A percentile compares a stretch with the other conserved stretches of the same genome.
Conservation (phyloP, 92 coral and sea anemone species). For the Porites divaricata region DNA sequence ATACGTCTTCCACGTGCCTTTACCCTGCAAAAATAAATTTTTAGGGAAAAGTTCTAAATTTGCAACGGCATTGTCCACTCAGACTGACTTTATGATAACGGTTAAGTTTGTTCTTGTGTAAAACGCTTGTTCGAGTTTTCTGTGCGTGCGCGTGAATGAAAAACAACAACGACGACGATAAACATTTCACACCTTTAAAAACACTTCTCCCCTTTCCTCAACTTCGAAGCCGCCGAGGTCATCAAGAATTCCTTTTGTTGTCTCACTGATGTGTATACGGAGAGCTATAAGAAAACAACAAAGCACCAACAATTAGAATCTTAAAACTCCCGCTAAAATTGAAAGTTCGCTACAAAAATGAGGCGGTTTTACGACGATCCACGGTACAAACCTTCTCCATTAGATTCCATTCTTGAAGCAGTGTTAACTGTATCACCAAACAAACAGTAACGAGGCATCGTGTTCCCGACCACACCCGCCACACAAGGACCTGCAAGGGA, state of each 20-base stretch:
- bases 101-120: too few relatives aligned
- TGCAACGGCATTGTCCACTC: too few relatives aligned
- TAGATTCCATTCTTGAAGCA: constrained; percentile 97
- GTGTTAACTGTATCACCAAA: constrained; percentile 98
- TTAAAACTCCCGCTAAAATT: neutral
- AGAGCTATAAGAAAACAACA: constrained; percentile 68
- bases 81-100: too few relatives aligned
- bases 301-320: neutral
- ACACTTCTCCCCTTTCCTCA: constrained; percentile 89
- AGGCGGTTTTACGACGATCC: neutral
- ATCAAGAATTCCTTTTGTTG: constrained; percentile 80
- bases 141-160: neutral
- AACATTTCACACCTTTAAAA: constrained; percentile 70
- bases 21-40: constrained; percentile 59
- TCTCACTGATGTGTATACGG: constrained; percentile 88
- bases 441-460: constrained; percentile 96
- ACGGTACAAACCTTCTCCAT: constrained; percentile 58
- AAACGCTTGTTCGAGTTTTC: too few relatives aligned
- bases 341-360: neutral
- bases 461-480: constrained; percentile 99
- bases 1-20: constrained; percentile 82
- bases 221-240: constrained; percentile 82
- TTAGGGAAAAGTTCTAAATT: too few relatives aligned
- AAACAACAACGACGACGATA: neutral
- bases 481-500: constrained; percentile 83